Base-by-base conservation (phyloP, 2,113 vertebrate species). In the Phylloscopus trochilus region DNA sequence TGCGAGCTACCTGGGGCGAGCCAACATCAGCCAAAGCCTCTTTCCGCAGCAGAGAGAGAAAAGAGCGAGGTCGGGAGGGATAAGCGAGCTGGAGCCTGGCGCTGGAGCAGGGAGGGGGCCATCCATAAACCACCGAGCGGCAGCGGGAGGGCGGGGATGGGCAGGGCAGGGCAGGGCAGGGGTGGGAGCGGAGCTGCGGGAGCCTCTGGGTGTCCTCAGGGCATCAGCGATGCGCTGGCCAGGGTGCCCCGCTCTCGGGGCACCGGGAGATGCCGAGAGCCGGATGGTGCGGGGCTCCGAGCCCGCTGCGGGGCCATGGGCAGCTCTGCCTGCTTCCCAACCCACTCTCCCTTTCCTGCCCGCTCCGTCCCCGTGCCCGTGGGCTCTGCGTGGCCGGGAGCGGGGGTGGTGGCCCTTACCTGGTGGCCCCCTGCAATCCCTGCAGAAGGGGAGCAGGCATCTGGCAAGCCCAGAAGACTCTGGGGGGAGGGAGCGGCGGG, bases 361-460 rank as follows among this genome's bases (percentile, higher is more conserved):
- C 82, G 1, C 76, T 94, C 69, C 8, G 5, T 68, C 86, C 96
- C 96, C 69, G 0, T 68, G n/a, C 95, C 83, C 87, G 0, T 55
- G 93, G 95, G 91, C 93, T 95, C 84, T 94, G 77, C 0, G 14
- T 72, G 90, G 90, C 90, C 2, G 58, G 87, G 87, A 87, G n/a
- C 1, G 47, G 93, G 69, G 52, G 69, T 52, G 91, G 85, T 86
- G 95, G 92, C 96, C 97, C 97, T 97, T 97, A 97, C 97, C 97
- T 97, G 97, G 92, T 95, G 95, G 60, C 94, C 97, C 96, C 96
- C 96, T 92, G 95, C 92, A 97, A 96, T 96, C 96, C 95, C 93
- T 95, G 93, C 87, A 96, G 97, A 94, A 97, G 95, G 97, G 95
- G 80, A 96, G 81, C 96, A 90, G 91, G 93, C 96, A 97, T 92